A percentile compares a stretch with the other conserved stretches of the same genome.
phyloP scores from a whole-genome alignment of 2,888 invertebrate species.

The Loripinus fragilis region DNA sequence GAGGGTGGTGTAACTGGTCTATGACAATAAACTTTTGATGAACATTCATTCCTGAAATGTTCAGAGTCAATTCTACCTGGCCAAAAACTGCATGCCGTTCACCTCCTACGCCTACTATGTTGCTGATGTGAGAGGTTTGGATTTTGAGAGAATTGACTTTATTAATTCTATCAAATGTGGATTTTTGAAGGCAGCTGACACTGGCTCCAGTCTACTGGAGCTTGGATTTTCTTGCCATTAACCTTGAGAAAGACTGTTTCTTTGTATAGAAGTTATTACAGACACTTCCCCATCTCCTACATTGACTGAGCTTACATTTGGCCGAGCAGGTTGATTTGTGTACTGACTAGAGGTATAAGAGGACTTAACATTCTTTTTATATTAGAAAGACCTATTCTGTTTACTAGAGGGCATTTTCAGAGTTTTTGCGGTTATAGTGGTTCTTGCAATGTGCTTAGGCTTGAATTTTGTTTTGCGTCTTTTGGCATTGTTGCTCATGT shows the following conservation, averaged over 20 bases:
- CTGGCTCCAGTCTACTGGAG: constrained; percentile 30
- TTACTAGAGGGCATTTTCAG: no score
- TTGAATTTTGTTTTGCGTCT: no score
- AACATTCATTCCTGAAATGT: constrained; percentile 19
- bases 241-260: constrained; percentile 23
- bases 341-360: neutral
- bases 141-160: neutral
- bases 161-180: constrained; percentile 6
- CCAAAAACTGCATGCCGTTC: constrained; percentile 31
- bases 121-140: neutral
- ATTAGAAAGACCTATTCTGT: neutral
- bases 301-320: neutral
- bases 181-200: constrained; percentile 25
- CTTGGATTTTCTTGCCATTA: neutral
- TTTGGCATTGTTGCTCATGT: neutral
- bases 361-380: neutral
- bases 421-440: no score
- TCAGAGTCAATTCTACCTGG: constrained; percentile 10
- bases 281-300: no score
- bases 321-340: no score
- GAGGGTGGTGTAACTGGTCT: constrained; percentile 36
- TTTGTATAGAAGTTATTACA: constrained; percentile 7
- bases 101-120: constrained; percentile 32
- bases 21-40: constrained; percentile 28
- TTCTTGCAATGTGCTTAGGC: no score